Evolutionary conservation across 2,888 invertebrate genomes (phyloP).

Genomic region (Artemia sinica): DNA sequence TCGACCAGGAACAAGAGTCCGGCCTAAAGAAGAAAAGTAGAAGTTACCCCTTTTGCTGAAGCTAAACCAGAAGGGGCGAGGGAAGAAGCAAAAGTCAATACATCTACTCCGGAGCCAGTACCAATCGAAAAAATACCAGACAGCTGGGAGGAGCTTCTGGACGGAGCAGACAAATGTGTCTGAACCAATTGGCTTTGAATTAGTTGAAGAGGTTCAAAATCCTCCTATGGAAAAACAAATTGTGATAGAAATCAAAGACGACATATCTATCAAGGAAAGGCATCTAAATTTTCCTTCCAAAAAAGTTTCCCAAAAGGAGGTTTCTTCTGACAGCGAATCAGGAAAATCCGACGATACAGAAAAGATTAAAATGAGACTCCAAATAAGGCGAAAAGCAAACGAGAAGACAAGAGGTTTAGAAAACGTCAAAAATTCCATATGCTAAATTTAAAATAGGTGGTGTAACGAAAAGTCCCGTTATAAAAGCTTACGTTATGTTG

Average conservation of each 20-base stretch:
- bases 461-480: constrained; percentile 96
- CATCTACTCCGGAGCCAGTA: constrained; percentile 25
- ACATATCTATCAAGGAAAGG: constrained; percentile 26
- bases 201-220: no score
- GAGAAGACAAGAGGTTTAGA: constrained; percentile 70
- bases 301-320: constrained; percentile 29
- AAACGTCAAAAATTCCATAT: constrained; percentile 87
- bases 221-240: neutral
- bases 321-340: constrained; percentile 21
- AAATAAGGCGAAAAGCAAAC: constrained; percentile 48
- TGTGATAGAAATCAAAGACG: constrained; percentile 19
- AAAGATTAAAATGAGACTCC: constrained; percentile 51
- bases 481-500: constrained; percentile 99
- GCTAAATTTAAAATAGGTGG: constrained; percentile 97
- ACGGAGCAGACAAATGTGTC: constrained; percentile 34
- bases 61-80: constrained; percentile 15
- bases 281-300: constrained; percentile 24
- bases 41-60: constrained; percentile 19
- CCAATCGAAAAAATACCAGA: constrained; percentile 47
- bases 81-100: constrained; percentile 1
- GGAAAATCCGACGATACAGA: constrained; percentile 55
- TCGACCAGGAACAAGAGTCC: constrained; percentile 51
- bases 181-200: neutral
- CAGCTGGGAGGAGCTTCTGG: constrained; percentile 60
- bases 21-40: constrained; percentile 48